phyloP scores from a whole-genome alignment of 2,797 vertebrate genomes.

The Dermochelys coriacea region DNA sequence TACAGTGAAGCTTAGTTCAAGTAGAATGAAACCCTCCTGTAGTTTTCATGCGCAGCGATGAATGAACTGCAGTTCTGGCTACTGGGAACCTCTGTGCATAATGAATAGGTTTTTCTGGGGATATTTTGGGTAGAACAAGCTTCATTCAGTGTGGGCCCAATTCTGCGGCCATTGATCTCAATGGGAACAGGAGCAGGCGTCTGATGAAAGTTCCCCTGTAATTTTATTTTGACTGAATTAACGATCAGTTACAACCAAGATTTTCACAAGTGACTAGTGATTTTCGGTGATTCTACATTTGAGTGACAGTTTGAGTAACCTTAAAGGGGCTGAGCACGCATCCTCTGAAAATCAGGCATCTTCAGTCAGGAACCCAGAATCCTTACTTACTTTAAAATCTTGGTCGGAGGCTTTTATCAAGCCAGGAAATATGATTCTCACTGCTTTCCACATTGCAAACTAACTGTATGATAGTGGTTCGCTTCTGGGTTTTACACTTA shows the following conservation, averaged over 20 bases:
- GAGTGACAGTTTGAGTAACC: neutral
- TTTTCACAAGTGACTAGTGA: neutral
- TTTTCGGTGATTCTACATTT: neutral
- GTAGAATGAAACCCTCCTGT: neutral
- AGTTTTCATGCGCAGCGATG: neutral
- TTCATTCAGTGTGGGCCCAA: neutral
- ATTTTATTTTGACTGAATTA: neutral
- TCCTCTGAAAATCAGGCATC: neutral
- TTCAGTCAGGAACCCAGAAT: neutral
- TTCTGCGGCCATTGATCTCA: neutral
- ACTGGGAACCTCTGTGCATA: neutral
- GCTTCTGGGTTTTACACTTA: conserved; percentile 1
- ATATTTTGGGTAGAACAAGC: neutral
- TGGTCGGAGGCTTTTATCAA: neutral
- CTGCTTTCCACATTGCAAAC: neutral
- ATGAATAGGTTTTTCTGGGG: neutral
- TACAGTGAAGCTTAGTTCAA: neutral
- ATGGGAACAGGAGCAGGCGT: neutral
- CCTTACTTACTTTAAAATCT: neutral
- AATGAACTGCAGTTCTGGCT: neutral
- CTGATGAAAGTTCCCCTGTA: neutral
- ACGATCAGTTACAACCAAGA: neutral
- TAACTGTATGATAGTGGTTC: neutral
- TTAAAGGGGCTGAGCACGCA: neutral
- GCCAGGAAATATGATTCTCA: neutral